Evolutionary conservation across 2,113 vertebrate genomes (phyloP), one percentile per base, ranked within the genome.

Genomic region (Pleuronectes platessa): DNA sequence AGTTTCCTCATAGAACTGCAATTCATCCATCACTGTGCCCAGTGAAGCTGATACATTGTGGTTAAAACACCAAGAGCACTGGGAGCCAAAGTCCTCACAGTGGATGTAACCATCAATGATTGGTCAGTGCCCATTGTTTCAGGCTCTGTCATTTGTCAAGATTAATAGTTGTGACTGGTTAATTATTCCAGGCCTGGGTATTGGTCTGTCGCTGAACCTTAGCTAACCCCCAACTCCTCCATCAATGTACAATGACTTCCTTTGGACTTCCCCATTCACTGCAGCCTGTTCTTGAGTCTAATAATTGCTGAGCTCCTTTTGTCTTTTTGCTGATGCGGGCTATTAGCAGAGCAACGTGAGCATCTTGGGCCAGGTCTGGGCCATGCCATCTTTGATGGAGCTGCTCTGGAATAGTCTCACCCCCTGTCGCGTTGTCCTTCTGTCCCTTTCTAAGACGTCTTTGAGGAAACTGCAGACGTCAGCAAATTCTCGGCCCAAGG

Each of bases 291-390:
- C 74, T 86, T 68, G 87, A 89, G 82, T 92, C 88, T 76, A 92
- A 92, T 92, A 91, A 87, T 88, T 90, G 86, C 71, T 17, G 42
- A 83, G 84, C 45, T 77, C 47, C 79, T 78, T 90, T 92, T 87
- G 79, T 92, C 79, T 93, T 93, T 92, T 71, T 91, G 93, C 93
- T 92, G 94, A 95, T 91, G 90, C 70, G 3, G 84, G 89, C 89
- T 87, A 93, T 94, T 95, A 93, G 89, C 61, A 27, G 47, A 86
- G 87, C 82, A 77, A 83, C 51, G 23, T 66, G 79, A 90, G 82
- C 86, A 79, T 92, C 90, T 89, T 81, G 85, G 84, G 74, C 62
- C 71, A 60, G 75, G 90, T 89, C 90, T 94, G 90, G 91, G 74
- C 86, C 63, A 65, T 65, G 88, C 85, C 92, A 90, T 60, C 45